Evolutionary conservation across 2,888 invertebrate genomes (phyloP), one percentile per base, ranked within the genome.

Genomic region (Philaethria dido): DNA sequence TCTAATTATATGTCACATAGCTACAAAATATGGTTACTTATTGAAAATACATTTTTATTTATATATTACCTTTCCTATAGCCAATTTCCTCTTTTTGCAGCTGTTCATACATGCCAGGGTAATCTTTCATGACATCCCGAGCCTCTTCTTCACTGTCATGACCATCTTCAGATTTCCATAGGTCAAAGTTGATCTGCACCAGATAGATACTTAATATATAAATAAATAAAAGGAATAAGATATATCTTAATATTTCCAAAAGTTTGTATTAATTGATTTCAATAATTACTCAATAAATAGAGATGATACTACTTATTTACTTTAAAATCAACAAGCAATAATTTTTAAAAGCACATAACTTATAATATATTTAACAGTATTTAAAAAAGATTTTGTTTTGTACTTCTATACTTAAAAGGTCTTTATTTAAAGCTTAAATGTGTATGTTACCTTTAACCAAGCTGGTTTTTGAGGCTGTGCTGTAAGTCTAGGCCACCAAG

Each of bases 401-500:
- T n/a, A n/a, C n/a, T n/a, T n/a, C n/a, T n/a, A n/a, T n/a, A n/a
- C n/a, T n/a, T n/a, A n/a, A n/a, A n/a, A n/a, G n/a, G n/a, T n/a
- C n/a, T n/a, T n/a, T n/a, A n/a, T n/a, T n/a, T n/a, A n/a, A n/a
- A n/a, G n/a, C n/a, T n/a, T n/a, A n/a, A n/a, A n/a, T n/a, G n/a
- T n/a, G n/a, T n/a, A n/a, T 13, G 16, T 71, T 80, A 94, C 94
- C 89, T 98, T 98, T 4, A 99, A 87, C 98, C 98, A 98, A 0
- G 96, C 95, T 0, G 97, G 97, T 85, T 98, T 98, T 77, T 96
- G 95, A 0, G 96, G 95, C 70, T 96, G 95, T 11, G 95, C 94
- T 0, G 95, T 96, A 18, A 98, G 88, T 59, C 98, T 92, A 0
- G 97, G 97, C 98, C 98, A 98, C 95, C 96, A 97, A 1, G 93